Percentiles rank a stretch among this genome's conserved stretches.
phyloP scores from a whole-genome alignment of 2,888 invertebrate species.

The Andrena haemorrhoa region DNA sequence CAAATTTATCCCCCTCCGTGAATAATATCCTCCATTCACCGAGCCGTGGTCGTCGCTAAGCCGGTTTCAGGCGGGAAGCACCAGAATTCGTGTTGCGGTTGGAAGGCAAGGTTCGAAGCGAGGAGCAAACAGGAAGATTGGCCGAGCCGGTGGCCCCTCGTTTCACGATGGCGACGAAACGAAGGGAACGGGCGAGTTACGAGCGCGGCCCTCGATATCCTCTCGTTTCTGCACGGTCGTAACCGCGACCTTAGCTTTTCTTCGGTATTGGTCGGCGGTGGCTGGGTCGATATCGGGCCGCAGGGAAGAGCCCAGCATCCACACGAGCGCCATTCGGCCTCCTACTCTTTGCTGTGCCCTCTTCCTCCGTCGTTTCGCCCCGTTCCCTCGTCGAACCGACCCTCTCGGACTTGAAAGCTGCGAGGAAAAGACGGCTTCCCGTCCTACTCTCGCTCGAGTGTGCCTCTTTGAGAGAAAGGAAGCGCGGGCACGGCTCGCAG shows the following conservation, averaged over 20 bases:
- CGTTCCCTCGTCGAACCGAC: slow-evolving; percentile 29
- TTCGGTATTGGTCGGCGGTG: slow-evolving; percentile 73
- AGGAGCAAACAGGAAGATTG: slow-evolving; percentile 34
- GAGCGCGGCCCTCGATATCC: slow-evolving; percentile 41
- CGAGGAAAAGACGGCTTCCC: slow-evolving; percentile 39
- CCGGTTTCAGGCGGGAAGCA: too few relatives aligned
- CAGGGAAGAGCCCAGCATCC: slow-evolving; percentile 72
- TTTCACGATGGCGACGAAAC: slow-evolving; percentile 9
- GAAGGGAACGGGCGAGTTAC: slow-evolving; percentile 29
- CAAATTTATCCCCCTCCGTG: too few relatives aligned
- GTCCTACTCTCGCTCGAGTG: slow-evolving; percentile 42
- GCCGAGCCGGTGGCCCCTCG: background rate
- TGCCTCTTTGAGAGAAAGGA: slow-evolving; percentile 55
- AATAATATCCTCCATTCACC: too few relatives aligned
- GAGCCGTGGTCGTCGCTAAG: too few relatives aligned
- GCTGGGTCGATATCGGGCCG: slow-evolving; percentile 77
- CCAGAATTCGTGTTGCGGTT: too few relatives aligned
- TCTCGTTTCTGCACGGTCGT: slow-evolving; percentile 60
- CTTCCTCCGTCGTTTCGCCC: slow-evolving; percentile 25
- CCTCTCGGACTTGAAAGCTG: slow-evolving; percentile 35
- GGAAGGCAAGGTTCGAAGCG: background rate
- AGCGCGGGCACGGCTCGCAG: slow-evolving; percentile 39
- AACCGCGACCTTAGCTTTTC: slow-evolving; percentile 76
- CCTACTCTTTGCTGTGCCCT: slow-evolving; percentile 52
- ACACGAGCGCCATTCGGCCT: slow-evolving; percentile 68